Base-by-base conservation (phyloP, 2,888 invertebrate genomes). In the Germaria angustata region DNA sequence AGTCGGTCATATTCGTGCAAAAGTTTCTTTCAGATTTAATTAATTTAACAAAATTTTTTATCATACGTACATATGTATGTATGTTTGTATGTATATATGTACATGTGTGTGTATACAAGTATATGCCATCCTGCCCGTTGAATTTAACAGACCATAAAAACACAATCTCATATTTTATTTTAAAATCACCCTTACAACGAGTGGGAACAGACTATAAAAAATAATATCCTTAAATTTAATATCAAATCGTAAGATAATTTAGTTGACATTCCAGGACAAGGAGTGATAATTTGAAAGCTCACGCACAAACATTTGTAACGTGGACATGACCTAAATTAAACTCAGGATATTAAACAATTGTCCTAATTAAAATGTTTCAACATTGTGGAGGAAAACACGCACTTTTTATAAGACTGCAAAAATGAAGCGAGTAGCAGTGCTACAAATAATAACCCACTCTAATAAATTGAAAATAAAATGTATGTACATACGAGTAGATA, bases 261-360 rank as follows among this genome's bases (percentile, higher is more conserved):
- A 20, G n/a, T 55, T 51, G n/a, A 71, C 49, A 51, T 32, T 49
- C 39, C 7, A 61, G 75, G 65, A 84, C 61, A 78, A 72, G 75
- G 68, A 32, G 80, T 72, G 39, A 34, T 41, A 55, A 65, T 49
- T 15, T 39, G 17, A 57, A 44, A 39, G 24, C 53, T 44, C 44
- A 55, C 49, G 28, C 51, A 59, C 15, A 34, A 59, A 59, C 6
- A 28, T 28, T 3, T 28, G 28, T 28, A 76, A 65, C 63, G 55
- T 66, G 51, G 85, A 85, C 85, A 85, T 88, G 88, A 88, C 88
- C 88, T 84, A 88, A 87, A 87, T 87, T 85, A 84, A 84, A 78
- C 84, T 61, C 55, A 82, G 76, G 73, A 86, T 80, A 86, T 84
- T 72, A 53, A 46, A 71, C 77, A 71, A 77, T 57, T 39, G 49